Base-by-base conservation (phyloP, 1,140 invertebrate genomes). In the Lerema accius region DNA sequence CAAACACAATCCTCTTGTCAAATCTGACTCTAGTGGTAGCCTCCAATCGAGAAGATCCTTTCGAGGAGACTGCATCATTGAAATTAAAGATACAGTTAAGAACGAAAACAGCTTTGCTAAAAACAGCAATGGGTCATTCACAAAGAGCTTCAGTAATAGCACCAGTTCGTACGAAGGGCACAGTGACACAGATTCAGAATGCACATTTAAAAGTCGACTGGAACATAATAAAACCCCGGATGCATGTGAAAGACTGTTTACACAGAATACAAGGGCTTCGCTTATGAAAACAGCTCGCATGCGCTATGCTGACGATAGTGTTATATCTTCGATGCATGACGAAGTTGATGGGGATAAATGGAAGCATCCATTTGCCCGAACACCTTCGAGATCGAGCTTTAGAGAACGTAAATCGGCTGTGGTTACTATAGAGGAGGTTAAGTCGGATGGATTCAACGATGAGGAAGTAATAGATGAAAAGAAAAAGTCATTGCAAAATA, bases 221-320 rank as follows among this genome's bases (percentile, higher is more conserved):
- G 85, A 89, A 17, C 59, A 68, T 4, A 60, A 60, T 13, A 89
- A 84, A 65, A 56, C 50, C 3, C 51, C 65, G 28, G 79, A 90
- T 63, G 82, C 86, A 0, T 84, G 86, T 51, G 89, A 91, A 49
- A 85, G 92, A 19, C 71, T 93, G 19, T 92, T 92, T 55, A 78
- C 86, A 2, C 92, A 92, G 63, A 90, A 91, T 11, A 94, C 93
- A 10, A 93, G 92, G 80, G 90, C 93, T 4, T 93, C 92, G 9
- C 76, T 92, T 10, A 92, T 93, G 67, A 93, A 93, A 78, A 92
- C 92, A 6, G 91, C 91, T 14, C 92, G 92, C 40, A 92, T 92
- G 92, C 76, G 92, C 48, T 92, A 92, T 69, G 75, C 87, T 46
- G 92, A 92, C 26, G 87, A 91, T 35, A 83, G 68, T 49, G 55